Evolutionary conservation across 2,113 vertebrate genomes (phyloP).

Genomic region (Conger conger): DNA sequence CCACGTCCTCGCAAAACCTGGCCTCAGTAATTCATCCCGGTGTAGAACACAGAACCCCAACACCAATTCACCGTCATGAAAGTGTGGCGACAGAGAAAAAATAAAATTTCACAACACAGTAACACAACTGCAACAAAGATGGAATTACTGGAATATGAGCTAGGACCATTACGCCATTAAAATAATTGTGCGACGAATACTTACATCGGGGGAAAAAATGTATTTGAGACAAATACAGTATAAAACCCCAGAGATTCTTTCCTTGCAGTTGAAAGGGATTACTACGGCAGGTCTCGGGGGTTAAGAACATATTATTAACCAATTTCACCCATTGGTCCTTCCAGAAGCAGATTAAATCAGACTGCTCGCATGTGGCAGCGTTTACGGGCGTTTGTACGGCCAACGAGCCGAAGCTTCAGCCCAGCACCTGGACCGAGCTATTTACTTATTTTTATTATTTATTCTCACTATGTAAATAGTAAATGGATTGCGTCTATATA

Average conservation of each 20-base stretch:
- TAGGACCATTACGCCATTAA: slow-evolving; percentile 13
- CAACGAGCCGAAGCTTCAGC: slow-evolving; percentile 27
- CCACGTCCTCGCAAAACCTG: neutral
- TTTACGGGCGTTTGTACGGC: slow-evolving; percentile 30
- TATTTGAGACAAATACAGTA: slow-evolving; percentile 21
- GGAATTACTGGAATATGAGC: neutral
- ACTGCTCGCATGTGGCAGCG: slow-evolving; percentile 35
- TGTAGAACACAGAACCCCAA: neutral
- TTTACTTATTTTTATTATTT: no score
- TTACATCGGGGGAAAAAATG: neutral
- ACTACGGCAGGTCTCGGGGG: slow-evolving; percentile 29
- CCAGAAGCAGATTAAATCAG: slow-evolving; percentile 31
- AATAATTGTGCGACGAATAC: neutral
- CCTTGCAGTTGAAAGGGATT: slow-evolving; percentile 26
- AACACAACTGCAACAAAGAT: neutral
- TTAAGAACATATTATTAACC: slow-evolving; percentile 44
- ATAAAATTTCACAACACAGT: no score
- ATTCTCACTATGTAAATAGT: no score
- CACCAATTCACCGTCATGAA: neutral
- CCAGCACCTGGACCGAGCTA: slow-evolving; percentile 28
- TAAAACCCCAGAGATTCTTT: slow-evolving; percentile 27
- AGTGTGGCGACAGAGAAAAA: neutral
- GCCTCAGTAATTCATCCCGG: neutral
- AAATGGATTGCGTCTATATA: no score
- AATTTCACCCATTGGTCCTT: slow-evolving; percentile 37